These are phyloP conservation scores for Tragelaphus strepsiceros DNA, from an alignment of 2,113 vertebrate species.

Conservation along the genomic window DNA sequence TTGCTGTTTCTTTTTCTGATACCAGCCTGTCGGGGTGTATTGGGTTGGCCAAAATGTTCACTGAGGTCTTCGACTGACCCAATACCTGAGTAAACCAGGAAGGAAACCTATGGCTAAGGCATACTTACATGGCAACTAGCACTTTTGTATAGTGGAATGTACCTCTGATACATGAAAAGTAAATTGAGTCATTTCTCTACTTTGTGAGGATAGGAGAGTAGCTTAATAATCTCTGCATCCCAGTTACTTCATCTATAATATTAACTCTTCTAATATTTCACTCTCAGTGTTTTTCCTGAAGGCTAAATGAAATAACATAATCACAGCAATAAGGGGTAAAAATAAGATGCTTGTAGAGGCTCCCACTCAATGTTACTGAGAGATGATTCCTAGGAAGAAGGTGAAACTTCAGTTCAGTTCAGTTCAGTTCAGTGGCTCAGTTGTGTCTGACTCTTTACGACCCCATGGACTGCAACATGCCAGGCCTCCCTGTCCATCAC, in stretches of 20 bases:
- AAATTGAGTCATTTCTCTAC: not conserved
- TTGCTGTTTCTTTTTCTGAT: not conserved
- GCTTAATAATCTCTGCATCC: not conserved
- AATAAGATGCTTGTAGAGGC: not conserved
- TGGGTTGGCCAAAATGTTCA: not conserved
- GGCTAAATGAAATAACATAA: not conserved
- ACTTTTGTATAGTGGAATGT: not conserved
- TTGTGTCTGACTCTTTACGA: accelerated
- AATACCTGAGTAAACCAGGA: not conserved
- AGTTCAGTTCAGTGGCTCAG: not conserved
- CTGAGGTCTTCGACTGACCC: not conserved
- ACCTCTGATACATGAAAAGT: not conserved
- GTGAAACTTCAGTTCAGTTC: not conserved
- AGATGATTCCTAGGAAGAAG: not conserved
- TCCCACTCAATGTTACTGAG: not conserved
- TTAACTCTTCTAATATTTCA: not conserved
- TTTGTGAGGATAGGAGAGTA: not conserved
- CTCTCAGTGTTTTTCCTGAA: not conserved
- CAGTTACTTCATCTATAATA: not conserved
- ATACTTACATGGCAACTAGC: not conserved
- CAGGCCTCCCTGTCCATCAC: not conserved
- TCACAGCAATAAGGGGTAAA: not conserved
- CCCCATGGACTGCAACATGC: not conserved
- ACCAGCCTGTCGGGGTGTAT: not conserved
- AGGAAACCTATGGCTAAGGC: not conserved